Evolutionary conservation across 2,888 invertebrate genomes (phyloP), one percentile per base, ranked within the genome.

Genomic region (Icerya purchasi): DNA sequence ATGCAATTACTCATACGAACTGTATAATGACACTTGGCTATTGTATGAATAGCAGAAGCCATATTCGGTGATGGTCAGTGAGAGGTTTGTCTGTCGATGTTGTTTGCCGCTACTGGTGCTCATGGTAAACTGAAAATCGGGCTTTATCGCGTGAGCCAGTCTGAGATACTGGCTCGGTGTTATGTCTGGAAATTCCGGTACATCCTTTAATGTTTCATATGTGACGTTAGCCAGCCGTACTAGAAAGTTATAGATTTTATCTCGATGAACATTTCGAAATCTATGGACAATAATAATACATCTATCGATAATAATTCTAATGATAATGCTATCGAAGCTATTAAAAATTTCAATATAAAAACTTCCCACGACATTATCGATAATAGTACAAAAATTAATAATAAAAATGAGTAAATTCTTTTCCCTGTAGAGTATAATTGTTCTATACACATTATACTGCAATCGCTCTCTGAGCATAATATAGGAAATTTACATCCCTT

Each of bases 11-110:
- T 53, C 21, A 53, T 54, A 59, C 23, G 55, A 53, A 53, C 58
- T 58, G 14, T 62, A 60, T 18, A 25, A 24, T 2, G 58, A 51
- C 18, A 61, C 52, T 49, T 59, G 25, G 19, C 63, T 82, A 68
- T 83, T 83, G 56, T 81, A 78, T 22, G 81, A 74, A 68, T 81
- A 81, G 65, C 84, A 84, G 60, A 82, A 69, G 1, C 84, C 84
- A 74, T 81, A 77, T 69, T 84, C 84, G 0, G 82, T 81, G 10
- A 82, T 70, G 1, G 79, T 79, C 10, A 77, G 76, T 52, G 78
- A 73, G n/a, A 82, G 71, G 21, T 53, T 50, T 53, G 53, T 54
- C 18, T 57, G 23, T 18, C 58, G 53, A 54, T 22, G 62, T 50
- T 61, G 59, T 52, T 62, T 62, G 53, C 58, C 60, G 51, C 62